phyloP scores from a whole-genome alignment of 2,113 vertebrate species.

The Gnathonemus longibarbis region DNA sequence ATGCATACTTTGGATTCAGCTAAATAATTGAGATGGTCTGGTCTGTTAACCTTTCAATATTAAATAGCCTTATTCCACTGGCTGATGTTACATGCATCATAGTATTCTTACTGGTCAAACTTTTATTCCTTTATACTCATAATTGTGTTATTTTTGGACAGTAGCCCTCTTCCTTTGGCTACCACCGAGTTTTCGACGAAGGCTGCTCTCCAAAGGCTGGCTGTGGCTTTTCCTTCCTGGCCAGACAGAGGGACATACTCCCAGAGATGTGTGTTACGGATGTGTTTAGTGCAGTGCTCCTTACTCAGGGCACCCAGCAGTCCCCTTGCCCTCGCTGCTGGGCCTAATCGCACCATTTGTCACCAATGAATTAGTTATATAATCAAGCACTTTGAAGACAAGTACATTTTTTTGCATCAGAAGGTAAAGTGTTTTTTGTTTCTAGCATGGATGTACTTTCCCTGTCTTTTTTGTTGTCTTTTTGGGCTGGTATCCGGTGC shows the following conservation, averaged over 20 bases:
- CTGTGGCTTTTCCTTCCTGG: background rate
- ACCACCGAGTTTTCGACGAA: background rate
- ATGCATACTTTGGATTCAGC: background rate
- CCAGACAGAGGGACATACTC: background rate
- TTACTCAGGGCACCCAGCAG: background rate
- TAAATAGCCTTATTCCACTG: background rate
- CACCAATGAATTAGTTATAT: background rate
- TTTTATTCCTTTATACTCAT: background rate
- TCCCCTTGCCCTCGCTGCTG: background rate
- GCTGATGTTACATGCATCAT: background rate
- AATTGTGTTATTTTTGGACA: background rate
- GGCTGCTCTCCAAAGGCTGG: constrained; percentile 9
- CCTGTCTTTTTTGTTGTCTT: background rate
- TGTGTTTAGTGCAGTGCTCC: background rate
- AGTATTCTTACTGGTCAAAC: background rate
- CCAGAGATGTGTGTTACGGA: background rate
- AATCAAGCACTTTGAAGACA: background rate
- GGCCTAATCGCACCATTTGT: background rate
- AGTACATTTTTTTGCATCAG: background rate
- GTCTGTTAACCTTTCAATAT: background rate
- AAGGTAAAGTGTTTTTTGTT: background rate
- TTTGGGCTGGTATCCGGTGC: background rate
- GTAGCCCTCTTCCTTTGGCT: background rate
- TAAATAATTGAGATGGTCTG: background rate
- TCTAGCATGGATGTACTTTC: background rate